Percentiles rank a stretch among this genome's conserved stretches.
Evolutionary conservation across 2,888 invertebrate genomes (phyloP).

Genomic region (Rhyacophila evoluta): DNA sequence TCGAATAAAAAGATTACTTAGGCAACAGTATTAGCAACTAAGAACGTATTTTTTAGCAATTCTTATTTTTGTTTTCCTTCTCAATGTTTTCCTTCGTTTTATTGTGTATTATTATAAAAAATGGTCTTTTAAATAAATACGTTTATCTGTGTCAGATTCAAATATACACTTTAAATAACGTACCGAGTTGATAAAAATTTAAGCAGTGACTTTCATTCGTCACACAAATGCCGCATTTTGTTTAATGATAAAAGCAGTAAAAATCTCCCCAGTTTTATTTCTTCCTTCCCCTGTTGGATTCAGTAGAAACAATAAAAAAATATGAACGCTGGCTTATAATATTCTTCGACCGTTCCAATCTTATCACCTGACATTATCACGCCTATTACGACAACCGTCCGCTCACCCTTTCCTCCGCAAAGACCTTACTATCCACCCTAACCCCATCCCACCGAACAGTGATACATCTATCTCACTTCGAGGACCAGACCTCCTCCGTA

Average conservation of each 20-base stretch:
- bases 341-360: constrained; percentile 49
- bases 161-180: no score
- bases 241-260: constrained; percentile 18
- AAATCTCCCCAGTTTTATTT: not conserved
- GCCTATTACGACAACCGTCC: constrained; percentile 73
- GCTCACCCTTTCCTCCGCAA: constrained; percentile 64
- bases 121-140: no score
- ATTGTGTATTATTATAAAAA: no score
- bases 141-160: no score
- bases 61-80: no score
- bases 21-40: no score
- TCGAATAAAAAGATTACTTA: no score
- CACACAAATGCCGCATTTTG: constrained; percentile 7
- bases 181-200: not conserved
- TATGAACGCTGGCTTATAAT: constrained; percentile 43
- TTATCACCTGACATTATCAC: constrained; percentile 54
- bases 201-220: not conserved
- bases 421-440: constrained; percentile 59
- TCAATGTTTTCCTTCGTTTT: no score
- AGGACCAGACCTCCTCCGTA: not conserved
- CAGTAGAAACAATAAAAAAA: constrained; percentile 44
- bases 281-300: constrained; percentile 25
- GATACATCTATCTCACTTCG: constrained; percentile 19
- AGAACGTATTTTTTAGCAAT: no score
- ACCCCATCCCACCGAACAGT: constrained; percentile 67